Conservation (phyloP, 1,140 invertebrate species). For the Vollenhovia emeryi region DNA sequence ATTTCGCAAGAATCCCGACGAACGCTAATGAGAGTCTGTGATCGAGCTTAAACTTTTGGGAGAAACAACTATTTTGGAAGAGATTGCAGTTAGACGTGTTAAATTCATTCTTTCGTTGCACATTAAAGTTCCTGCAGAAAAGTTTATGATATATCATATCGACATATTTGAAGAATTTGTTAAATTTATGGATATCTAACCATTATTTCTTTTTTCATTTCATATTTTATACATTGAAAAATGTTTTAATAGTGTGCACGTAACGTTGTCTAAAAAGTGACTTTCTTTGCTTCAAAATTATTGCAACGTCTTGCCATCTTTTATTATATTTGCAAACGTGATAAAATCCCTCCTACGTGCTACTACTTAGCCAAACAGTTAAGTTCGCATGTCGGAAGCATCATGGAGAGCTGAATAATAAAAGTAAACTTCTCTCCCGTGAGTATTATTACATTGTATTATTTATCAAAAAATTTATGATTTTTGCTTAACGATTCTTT, state of each 20-base stretch:
- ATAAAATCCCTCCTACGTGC: background rate
- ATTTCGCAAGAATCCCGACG: background rate
- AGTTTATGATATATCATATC: background rate
- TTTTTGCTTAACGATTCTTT: constrained; percentile 3
- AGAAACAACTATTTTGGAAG: constrained; percentile 3
- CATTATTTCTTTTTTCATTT: background rate
- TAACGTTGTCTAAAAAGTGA: background rate
- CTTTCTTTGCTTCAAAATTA: background rate
- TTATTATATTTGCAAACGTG: background rate
- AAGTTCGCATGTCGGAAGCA: constrained; percentile 24
- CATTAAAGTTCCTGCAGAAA: background rate
- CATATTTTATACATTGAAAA: background rate
- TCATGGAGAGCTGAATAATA: constrained; percentile 16
- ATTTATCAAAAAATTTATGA: constrained; percentile 23
- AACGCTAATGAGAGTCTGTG: constrained; percentile 32
- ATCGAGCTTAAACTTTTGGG: constrained; percentile 13
- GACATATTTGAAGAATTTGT: background rate
- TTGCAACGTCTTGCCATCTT: background rate
- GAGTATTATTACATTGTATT: constrained; percentile 49
- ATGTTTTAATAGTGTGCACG: background rate
- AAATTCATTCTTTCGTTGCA: constrained; percentile 36
- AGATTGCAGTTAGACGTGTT: constrained; percentile 18
- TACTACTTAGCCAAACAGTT: constrained; percentile 32
- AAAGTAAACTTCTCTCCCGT: constrained; percentile 27
- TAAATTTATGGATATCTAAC: background rate